phyloP scores from a whole-genome alignment of 2,113 vertebrate species.

The Hippocampus comes region DNA sequence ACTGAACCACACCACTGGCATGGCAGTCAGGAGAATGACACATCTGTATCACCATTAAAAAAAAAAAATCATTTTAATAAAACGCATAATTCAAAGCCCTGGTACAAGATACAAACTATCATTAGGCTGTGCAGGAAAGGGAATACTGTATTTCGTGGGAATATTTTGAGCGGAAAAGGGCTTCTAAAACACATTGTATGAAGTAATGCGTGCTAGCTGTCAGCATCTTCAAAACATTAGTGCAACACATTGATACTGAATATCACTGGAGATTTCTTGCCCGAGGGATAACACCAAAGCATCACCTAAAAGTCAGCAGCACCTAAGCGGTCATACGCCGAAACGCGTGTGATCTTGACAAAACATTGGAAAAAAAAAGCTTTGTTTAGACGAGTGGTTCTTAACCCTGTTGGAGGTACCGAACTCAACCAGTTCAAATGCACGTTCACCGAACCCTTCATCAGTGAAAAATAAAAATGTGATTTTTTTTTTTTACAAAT shows the following conservation, averaged over 20 bases:
- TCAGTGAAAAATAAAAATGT: no score
- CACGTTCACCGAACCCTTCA: no score
- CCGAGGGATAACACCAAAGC: constrained; percentile 38
- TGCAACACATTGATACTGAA: constrained; percentile 28
- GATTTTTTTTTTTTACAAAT: no score
- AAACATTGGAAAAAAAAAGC: constrained; percentile 29
- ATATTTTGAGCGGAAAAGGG: not conserved
- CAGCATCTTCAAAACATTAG: constrained; percentile 33
- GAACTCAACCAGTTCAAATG: no score
- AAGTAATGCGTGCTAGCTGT: not conserved
- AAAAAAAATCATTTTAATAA: not conserved
- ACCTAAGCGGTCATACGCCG: constrained; percentile 33
- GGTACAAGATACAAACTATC: not conserved
- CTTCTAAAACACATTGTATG: not conserved
- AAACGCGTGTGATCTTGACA: constrained; percentile 52
- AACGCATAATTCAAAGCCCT: not conserved
- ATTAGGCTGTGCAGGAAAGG: not conserved
- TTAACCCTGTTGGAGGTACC: no score
- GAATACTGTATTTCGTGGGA: not conserved
- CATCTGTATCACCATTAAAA: not conserved
- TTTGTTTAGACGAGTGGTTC: constrained; percentile 42
- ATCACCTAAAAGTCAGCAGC: constrained; percentile 40
- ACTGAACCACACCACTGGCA: no score
- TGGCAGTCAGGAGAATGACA: not conserved
- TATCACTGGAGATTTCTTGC: constrained; percentile 40